Base-by-base conservation (phyloP, 2,888 invertebrate species). In the Acrocyrtus sp. region DNA sequence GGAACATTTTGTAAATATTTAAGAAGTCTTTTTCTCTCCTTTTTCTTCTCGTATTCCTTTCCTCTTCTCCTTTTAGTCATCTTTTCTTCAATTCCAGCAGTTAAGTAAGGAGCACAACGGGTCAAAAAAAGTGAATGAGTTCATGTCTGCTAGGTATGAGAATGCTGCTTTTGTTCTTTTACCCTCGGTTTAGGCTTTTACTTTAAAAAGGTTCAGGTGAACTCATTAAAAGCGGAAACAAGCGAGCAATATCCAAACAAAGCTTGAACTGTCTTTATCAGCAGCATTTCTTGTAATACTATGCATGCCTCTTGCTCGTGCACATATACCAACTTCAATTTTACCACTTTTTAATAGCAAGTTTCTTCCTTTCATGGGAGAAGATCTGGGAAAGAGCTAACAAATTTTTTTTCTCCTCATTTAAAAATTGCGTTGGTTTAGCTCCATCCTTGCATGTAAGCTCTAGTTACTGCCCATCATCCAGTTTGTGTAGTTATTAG, bases 1-100 rank as follows among this genome's bases (percentile, higher is more conserved):
- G 60, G 65, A 72, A 72, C 72, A 65, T 72, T 72, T 72, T 72
- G 72, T 72, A 72, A 72, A 72, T 72, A 72, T 72, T 72, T 72
- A 65, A 72, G 39, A 72, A 72, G 72, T 60, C 65, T 72, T 66
- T 72, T n/a, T 45, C 45, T 72, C 65, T 72, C 70, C 57, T 62
- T 66, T 51, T 58, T 67, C 53, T n/a, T 47, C 61, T 61, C 47
- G 39, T 41, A 24, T 57, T 61, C 54, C 43, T 22, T 27, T 17
- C n/a, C 50, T 66, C 51, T 50, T 63, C 58, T 53, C 54, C 45
- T 65, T 65, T 53, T 53, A 53, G 27, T 43, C 19, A 41, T 53
- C 27, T 63, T 51, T 51, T 27, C 56, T 56, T 19, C 41, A 45
- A 34, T 34, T 34, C 27, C 21, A 50, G 63, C 62, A 51, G 41